phyloP scores from a whole-genome alignment of 2,797 vertebrate genomes.

The Amniataba percoides region DNA sequence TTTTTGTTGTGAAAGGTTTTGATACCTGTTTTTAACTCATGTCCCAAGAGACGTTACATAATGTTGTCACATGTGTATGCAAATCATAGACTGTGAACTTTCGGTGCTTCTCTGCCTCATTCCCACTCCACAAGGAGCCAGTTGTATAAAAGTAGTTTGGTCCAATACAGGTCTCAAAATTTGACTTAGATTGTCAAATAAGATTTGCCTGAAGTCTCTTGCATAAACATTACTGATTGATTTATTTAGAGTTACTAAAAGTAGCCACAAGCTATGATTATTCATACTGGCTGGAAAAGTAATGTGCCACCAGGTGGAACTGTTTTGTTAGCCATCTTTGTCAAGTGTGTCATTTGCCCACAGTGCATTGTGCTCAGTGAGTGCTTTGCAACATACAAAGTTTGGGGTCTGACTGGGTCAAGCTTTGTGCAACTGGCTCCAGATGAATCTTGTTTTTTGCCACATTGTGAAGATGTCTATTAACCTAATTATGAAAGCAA shows the following conservation, averaged over 20 bases:
- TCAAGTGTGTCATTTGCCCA: background rate
- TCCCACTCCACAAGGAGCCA: background rate
- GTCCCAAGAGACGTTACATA: background rate
- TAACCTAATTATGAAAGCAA: background rate
- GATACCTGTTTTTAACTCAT: constrained; percentile 10
- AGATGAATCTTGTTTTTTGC: background rate
- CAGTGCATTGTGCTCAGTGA: background rate
- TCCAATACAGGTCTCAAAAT: background rate
- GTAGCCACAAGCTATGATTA: background rate
- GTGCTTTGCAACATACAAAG: background rate
- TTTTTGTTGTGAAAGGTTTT: constrained; percentile 4
- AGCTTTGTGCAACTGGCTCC: background rate
- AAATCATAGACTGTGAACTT: constrained; percentile 14
- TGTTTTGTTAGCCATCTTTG: constrained; percentile 6
- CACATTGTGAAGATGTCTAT: background rate
- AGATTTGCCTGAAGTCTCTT: background rate
- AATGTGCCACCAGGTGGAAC: constrained; percentile 34
- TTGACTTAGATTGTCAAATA: background rate
- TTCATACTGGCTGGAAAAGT: background rate
- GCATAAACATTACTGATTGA: background rate
- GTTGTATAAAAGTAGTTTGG: constrained; percentile 15
- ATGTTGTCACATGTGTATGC: constrained; percentile 12
- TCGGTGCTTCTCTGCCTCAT: constrained; percentile 37
- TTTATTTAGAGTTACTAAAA: background rate
- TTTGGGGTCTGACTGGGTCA: background rate